Evolutionary conservation across 2,888 invertebrate species (phyloP).

Genomic region (Mactromeris polynyma): DNA sequence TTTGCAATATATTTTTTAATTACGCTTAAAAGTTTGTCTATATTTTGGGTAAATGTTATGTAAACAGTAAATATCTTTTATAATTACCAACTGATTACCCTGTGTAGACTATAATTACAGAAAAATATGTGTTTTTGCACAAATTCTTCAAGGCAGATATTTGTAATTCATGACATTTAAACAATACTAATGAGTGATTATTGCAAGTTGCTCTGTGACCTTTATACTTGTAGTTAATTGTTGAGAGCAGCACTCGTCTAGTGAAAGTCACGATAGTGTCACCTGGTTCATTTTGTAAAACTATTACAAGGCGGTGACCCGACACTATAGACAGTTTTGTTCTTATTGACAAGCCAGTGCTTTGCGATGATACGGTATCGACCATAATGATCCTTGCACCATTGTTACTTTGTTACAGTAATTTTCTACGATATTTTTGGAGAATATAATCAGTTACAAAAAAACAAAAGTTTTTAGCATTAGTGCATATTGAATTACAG

Average conservation of each 20-base stretch:
- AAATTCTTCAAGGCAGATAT: background rate
- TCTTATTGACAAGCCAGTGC: background rate
- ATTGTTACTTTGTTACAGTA: conserved; percentile 3
- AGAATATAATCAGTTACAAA: background rate
- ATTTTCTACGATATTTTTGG: background rate
- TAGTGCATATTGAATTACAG: background rate
- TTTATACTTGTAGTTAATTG: background rate
- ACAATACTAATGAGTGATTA: conserved; percentile 1
- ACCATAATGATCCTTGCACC: background rate
- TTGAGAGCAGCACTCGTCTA: background rate
- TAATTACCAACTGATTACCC: too few relatives aligned
- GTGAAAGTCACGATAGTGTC: background rate
- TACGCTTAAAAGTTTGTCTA: too few relatives aligned
- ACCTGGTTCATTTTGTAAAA: background rate
- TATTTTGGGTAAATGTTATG: too few relatives aligned
- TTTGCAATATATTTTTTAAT: background rate
- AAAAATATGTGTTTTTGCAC: too few relatives aligned
- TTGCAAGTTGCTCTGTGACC: background rate
- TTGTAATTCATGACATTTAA: background rate
- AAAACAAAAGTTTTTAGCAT: conserved; percentile 4
- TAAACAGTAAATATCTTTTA: too few relatives aligned
- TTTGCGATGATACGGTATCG: background rate
- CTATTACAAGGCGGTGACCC: background rate
- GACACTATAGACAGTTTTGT: background rate
- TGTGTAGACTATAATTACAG: too few relatives aligned